These are phyloP conservation scores for Parazoanthus swiftii DNA, from an alignment of 92 coral and sea anemone genomes.

Conservation along the genomic window DNA sequence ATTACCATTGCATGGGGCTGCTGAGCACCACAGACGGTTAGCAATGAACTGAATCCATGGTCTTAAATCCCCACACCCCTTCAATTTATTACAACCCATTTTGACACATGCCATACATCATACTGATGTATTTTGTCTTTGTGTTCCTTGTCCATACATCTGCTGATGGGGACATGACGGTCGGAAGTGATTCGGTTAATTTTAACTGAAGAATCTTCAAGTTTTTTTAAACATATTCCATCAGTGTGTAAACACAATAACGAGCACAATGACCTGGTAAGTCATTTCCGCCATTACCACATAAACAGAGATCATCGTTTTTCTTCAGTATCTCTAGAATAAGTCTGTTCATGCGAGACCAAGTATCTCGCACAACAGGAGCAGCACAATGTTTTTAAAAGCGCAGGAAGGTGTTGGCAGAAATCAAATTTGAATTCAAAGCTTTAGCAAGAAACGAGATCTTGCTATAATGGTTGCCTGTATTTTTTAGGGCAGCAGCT, in stretches of 20 bases:
- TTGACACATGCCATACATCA: too few species aligned
- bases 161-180: too few species aligned
- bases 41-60: too few species aligned
- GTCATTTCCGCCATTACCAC: constrained; percentile 18
- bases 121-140: too few species aligned
- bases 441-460: constrained; percentile 42
- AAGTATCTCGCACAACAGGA: too few species aligned
- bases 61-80: too few species aligned
- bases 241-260: constrained; percentile 10
- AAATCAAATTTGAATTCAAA: constrained; percentile 16
- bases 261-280: constrained; percentile 10
- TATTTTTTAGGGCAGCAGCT: constrained; percentile 53
- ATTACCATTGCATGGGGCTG: too few species aligned
- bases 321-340: background rate
- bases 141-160: too few species aligned
- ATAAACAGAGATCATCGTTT: background rate
- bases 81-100: too few species aligned
- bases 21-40: too few species aligned
- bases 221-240: constrained; percentile 11
- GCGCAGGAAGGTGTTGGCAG: constrained; percentile 40
- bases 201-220: background rate
- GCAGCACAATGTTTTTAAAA: constrained; percentile 51
- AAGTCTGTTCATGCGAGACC: too few species aligned
- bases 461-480: constrained; percentile 50
- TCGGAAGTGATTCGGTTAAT: too few species aligned